Evolutionary conservation across 2,113 vertebrate species (phyloP).

Genomic region (Mustela lutreola): DNA sequence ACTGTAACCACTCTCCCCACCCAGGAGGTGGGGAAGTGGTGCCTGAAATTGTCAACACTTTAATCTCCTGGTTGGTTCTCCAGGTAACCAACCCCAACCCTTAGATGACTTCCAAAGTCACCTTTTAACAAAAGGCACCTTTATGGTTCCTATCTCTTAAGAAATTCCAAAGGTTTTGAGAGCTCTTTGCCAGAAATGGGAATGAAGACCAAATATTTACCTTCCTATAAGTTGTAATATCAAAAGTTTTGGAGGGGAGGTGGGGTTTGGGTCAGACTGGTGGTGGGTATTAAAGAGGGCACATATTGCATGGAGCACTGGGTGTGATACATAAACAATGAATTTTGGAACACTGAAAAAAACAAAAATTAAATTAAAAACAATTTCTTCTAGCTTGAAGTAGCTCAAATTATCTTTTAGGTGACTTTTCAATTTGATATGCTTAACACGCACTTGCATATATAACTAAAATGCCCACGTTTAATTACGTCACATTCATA

Average conservation of each 20-base stretch:
- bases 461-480: background rate
- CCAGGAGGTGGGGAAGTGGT: background rate
- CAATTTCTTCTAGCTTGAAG: background rate
- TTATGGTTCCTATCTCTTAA: background rate
- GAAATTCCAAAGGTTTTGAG: background rate
- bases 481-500: background rate
- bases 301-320: no score
- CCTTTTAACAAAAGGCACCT: background rate
- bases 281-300: no score
- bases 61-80: background rate
- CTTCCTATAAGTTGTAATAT: background rate
- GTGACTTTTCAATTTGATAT: background rate
- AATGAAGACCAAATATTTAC: background rate
- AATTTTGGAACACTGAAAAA: no score
- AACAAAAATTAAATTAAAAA: no score
- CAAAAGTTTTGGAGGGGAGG: no score
- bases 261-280: no score
- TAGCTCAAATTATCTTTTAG: background rate
- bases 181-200: background rate
- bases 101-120: background rate
- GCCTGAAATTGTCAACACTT: background rate
- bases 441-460: background rate
- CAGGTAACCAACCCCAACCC: background rate
- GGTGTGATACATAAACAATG: no score
- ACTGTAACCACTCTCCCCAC: background rate